phyloP scores from a whole-genome alignment of 2,888 invertebrate species.

The Hirtodrosophila alboralis region DNA sequence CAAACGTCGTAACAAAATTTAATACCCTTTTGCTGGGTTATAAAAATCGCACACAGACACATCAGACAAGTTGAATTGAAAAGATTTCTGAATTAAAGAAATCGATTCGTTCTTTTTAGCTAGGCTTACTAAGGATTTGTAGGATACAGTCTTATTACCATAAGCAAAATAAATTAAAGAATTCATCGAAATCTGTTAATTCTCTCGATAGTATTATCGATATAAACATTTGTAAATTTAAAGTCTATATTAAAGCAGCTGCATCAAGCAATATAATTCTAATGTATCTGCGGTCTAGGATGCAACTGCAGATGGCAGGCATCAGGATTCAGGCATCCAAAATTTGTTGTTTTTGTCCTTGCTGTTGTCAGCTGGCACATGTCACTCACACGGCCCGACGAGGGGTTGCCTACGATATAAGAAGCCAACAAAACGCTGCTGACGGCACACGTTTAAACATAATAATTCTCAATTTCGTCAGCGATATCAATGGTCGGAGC shows the following conservation, averaged over 20 bases:
- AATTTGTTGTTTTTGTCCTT: slow-evolving; percentile 27
- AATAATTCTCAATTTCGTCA: slow-evolving; percentile 80
- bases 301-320: slow-evolving; percentile 54
- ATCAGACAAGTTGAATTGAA: no score
- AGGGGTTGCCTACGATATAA: slow-evolving; percentile 14
- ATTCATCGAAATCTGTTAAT: no score
- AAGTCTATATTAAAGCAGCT: slow-evolving; percentile 20
- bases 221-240: slow-evolving; percentile 1
- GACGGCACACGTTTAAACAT: slow-evolving; percentile 73
- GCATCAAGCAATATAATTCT: slow-evolving; percentile 64
- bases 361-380: slow-evolving; percentile 25
- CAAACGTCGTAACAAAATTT: no score
- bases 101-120: no score
- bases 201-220: no score
- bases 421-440: slow-evolving; percentile 48
- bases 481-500: slow-evolving; percentile 68
- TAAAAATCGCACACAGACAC: no score
- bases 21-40: no score
- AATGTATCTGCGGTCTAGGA: slow-evolving; percentile 25
- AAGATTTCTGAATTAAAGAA: no score
- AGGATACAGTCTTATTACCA: no score
- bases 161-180: no score
- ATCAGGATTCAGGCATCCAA: slow-evolving; percentile 35
- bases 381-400: slow-evolving; percentile 28
- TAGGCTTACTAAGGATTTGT: no score